phyloP scores from a whole-genome alignment of 30 jellyfish, hydroid and myxozoan genomes.

The Catostylus mosaicus region DNA sequence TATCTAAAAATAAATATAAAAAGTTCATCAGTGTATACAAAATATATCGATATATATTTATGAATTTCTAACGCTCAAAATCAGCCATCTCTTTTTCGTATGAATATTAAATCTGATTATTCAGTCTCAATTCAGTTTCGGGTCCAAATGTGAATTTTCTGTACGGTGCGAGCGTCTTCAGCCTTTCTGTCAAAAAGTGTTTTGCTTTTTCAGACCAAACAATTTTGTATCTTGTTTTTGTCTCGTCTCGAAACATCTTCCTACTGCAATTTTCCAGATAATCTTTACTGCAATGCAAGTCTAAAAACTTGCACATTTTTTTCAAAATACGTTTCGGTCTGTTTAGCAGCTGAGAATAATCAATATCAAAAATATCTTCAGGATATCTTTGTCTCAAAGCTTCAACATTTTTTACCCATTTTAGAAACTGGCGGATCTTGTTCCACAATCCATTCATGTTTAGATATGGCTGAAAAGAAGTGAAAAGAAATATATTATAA shows the following conservation, averaged over 20 bases:
- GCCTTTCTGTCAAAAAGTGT: background rate
- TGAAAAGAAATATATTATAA: no score
- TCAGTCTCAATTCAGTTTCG: no score
- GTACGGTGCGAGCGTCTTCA: slow-evolving; percentile 35
- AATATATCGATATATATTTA: no score
- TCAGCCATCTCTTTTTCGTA: no score
- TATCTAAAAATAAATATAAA: no score
- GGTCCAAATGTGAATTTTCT: slow-evolving; percentile 51
- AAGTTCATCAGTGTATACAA: no score
- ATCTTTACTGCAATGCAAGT: slow-evolving; percentile 32
- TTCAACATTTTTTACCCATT: slow-evolving; percentile 46
- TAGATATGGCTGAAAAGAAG: slow-evolving; percentile 21
- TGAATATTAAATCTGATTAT: no score
- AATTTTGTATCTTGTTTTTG: slow-evolving; percentile 59
- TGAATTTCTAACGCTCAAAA: no score
- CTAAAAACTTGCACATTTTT: slow-evolving; percentile 57
- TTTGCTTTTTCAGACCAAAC: slow-evolving; percentile 63
- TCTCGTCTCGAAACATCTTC: slow-evolving; percentile 55
- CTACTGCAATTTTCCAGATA: slow-evolving; percentile 38
- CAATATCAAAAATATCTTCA: slow-evolving; percentile 64
- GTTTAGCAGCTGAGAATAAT: slow-evolving; percentile 51
- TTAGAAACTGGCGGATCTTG: slow-evolving; percentile 31
- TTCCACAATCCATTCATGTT: background rate
- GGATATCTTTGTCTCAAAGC: slow-evolving; percentile 24
- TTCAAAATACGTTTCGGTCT: slow-evolving; percentile 33